phyloP scores from a whole-genome alignment of 2,797 vertebrate genomes.

The Poecilia wingei region DNA sequence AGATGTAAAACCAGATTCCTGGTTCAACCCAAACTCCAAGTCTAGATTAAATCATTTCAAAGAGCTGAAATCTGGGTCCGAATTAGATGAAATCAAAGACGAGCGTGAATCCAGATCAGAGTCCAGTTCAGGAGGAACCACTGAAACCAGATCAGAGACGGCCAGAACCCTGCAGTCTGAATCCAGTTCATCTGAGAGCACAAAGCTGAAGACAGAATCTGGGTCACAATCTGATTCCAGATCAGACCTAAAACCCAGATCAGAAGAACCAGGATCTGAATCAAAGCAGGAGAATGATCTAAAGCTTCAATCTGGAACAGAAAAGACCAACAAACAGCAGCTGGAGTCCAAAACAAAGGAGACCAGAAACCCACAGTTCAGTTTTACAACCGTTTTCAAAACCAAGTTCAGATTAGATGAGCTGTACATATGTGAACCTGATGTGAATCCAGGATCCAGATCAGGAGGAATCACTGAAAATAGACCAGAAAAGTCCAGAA shows the following conservation, averaged over 20 bases:
- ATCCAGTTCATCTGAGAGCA: neutral
- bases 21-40: neutral
- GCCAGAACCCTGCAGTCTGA: neutral
- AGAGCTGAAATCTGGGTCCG: conserved; percentile 19
- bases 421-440: neutral
- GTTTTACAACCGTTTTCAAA: neutral
- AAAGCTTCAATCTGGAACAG: neutral
- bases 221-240: neutral
- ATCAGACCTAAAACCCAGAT: neutral
- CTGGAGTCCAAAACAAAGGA: neutral
- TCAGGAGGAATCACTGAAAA: neutral
- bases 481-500: conserved; percentile 38
- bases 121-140: neutral
- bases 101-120: neutral
- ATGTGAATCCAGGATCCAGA: neutral
- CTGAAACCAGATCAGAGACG: neutral
- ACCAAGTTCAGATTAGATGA: neutral
- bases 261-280: neutral
- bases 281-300: neutral
- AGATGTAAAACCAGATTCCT: neutral
- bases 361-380: neutral
- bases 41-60: conserved; percentile 21
- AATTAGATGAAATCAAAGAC: neutral
- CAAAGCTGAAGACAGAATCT: neutral
- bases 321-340: neutral